Evolutionary conservation across 2,797 vertebrate species (phyloP), one percentile per base, ranked within the genome.

Genomic region (Bradypus variegatus): DNA sequence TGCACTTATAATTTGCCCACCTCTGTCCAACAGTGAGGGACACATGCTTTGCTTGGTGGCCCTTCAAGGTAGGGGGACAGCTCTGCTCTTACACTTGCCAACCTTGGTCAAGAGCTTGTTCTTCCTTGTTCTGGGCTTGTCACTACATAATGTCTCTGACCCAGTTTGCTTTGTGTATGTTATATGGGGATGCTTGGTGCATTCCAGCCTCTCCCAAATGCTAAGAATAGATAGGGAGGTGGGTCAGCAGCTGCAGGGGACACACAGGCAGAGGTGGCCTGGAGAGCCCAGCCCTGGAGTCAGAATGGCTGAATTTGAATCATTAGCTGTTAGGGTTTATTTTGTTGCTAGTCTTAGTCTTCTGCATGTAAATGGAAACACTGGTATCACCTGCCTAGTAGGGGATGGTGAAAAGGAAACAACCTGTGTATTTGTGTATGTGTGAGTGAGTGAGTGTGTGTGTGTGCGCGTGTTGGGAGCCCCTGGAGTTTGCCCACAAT

Each of bases 191-290:
- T 50, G 78, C 7, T 5, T 2, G 33, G 23, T 16, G 5, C 33
- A 6, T 10, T 25, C 29, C 65, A 38, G 2, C 69, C n/a, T 91
- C 38, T 25, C 38, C 0, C 10, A 60, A 8, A 64, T 15, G 7
- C 70, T 38, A 48, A 53, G 36, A 12, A 12, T 21, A 70, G 64
- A 50, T 14, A 12, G 33, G 0, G 4, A 1, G 21, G 0, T 0
- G 18, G 36, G 18, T 62, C 38, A 29, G 60, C 72, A 80, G 60
- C 72, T 55, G 33, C 11, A 18, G 12, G 45, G 62, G 73, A 93
- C 50, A 50, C 69, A 5, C 13, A 81, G 69, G 45, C 64, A 70
- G 64, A 78, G 81, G 53, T 3, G 50, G 18, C 80, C 70, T 36
- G 21, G 19, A 27, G 50, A 86, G 75, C 29, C 38, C 41, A 23